Evolutionary conservation across 2,113 vertebrate genomes (phyloP).

Genomic region (Uria lomvia): DNA sequence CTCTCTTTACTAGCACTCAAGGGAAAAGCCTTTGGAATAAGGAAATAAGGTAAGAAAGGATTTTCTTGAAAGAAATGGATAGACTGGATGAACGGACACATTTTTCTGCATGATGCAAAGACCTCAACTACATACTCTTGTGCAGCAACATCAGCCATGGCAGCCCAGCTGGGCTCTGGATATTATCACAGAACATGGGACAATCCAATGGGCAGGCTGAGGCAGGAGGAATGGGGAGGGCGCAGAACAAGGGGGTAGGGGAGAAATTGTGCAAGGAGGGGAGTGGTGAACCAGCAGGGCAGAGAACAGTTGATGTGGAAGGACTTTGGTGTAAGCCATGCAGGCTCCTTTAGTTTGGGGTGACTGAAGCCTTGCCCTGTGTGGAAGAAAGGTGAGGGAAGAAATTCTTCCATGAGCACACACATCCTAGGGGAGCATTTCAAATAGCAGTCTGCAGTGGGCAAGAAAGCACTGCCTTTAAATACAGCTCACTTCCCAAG

Average conservation of each 20-base stretch:
- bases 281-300: neutral
- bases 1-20: neutral
- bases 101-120: neutral
- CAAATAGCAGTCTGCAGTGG: neutral
- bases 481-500: neutral
- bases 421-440: neutral
- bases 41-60: neutral
- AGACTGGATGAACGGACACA: neutral
- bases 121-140: accelerated
- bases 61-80: neutral
- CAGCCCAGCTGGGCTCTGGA: neutral
- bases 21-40: neutral
- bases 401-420: neutral
- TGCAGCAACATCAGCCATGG: accelerated
- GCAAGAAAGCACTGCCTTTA: neutral
- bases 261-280: neutral
- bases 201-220: neutral
- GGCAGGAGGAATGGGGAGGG: neutral
- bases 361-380: neutral
- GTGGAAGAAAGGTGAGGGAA: neutral
- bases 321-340: neutral
- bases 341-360: neutral
- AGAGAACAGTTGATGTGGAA: neutral
- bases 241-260: neutral
- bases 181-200: neutral